Evolutionary conservation across 2,888 invertebrate species (phyloP), one percentile per base, ranked within the genome.

Genomic region (Stenolophus ochropezus): DNA sequence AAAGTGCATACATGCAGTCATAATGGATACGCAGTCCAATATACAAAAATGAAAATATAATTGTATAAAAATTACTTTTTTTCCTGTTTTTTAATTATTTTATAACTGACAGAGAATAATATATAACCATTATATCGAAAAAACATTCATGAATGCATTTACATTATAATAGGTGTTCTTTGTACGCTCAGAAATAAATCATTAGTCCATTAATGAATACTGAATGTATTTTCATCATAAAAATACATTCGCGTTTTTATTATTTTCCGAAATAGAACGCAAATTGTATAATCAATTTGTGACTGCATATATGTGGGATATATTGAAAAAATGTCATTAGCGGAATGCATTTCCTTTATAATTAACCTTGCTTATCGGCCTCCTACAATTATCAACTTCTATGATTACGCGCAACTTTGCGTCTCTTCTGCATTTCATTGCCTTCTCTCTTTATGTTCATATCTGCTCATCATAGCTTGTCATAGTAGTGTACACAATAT

Each of bases 131-230:
- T 81, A 75, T 81, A 81, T 81, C 65, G 75, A 81, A 81, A 81
- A 81, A 81, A 81, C 77, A 79, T 79, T 73, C 58, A 81, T 81
- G 61, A 75, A 81, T 74, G 74, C 81, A 81, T 81, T 81, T 81
- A 81, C 81, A 81, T 81, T 81, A 81, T 81, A 81, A 81, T 81
- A 81, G 81, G 75, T 81, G 75, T 81, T 81, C 81, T 81, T 81
- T 81, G 81, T 81, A 81, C 81, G 81, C 51, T 81, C 81, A 81
- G 81, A 81, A 81, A 81, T 81, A 81, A 81, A 81, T 81, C 81
- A 81, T 81, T 81, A 81, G 81, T 74, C 74, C 81, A 81, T 81
- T 81, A 81, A 81, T 81, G 81, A 81, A 81, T 81, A 65, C 74
- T 75, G 75, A 81, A 81, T 81, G 81, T 75, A 65, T 81, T 81